Base-by-base conservation (phyloP, 2,797 vertebrate genomes). In the Melopsittacus undulatus region DNA sequence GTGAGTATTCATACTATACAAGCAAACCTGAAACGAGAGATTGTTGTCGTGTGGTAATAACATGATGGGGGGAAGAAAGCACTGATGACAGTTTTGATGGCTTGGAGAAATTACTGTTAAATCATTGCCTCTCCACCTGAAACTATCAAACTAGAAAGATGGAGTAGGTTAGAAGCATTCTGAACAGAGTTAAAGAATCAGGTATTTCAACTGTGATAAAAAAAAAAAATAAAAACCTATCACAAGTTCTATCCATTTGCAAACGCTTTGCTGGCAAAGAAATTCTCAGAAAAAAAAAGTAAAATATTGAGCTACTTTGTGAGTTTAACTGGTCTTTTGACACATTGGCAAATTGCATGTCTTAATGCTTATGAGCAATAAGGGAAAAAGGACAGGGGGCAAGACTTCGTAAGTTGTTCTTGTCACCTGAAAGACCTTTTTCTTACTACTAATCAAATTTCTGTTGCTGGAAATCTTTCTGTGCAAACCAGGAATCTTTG, bases 101-200 rank as follows among this genome's bases (percentile, higher is more conserved):
- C 69, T 63, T 91, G 56, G 29, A 92, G 49, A 86, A 92, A 82
- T 67, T 77, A 36, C 32, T 72, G 40, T 61, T 86, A 83, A 81
- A 75, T 94, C 57, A n/a, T 24, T 93, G 48, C 13, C 51, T 89
- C 78, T 92, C 22, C 43, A 51, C 36, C 51, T 30, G 6, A 80
- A 93, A 26, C 0, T 51, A 80, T 70, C 84, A 48, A 87, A 64
- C 38, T 82, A 54, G 66, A 10, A 54, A 94, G 62, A 48, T 70
- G 10, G 34, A 59, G 36, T 56, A 74, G 48, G 15, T 85, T 84
- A 80, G 75, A 70, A 92, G n/a, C 20, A 13, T 43, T 76, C 63
- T 80, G 72, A 90, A 63, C 62, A 29, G n/a, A 62, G 18, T 46
- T 48, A 42, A 80, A 82, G 38, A 89, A 34, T 9, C 26, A 23